A percentile compares a stretch with the other conserved stretches of the same genome.
Conservation (phyloP, 2,113 vertebrate genomes). For the Tachysurus fulvidraco region DNA sequence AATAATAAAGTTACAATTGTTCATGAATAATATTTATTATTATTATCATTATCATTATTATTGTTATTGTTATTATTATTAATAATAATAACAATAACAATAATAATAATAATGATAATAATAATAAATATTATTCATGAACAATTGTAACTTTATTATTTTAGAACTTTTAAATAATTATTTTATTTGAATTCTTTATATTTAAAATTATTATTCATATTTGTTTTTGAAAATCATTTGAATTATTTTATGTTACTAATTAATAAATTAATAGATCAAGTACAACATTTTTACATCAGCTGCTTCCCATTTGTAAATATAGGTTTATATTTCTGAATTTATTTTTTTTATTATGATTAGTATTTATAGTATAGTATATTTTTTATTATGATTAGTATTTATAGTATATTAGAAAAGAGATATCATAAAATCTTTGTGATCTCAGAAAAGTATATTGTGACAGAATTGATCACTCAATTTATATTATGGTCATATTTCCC, state of each 20-base stretch:
- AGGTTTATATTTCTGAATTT: background rate
- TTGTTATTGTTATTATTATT: too few species aligned
- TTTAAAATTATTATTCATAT: background rate
- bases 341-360: too few species aligned
- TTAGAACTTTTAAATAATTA: too few species aligned
- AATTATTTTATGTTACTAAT: background rate
- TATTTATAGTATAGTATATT: too few species aligned
- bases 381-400: too few species aligned
- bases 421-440: background rate
- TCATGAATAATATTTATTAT: too few species aligned
- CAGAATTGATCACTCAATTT: background rate
- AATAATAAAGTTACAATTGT: too few species aligned
- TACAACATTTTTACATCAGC: background rate
- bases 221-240: background rate
- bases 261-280: background rate
- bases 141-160: background rate
- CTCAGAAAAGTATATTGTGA: background rate
- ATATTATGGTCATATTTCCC: background rate
- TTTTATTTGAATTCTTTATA: background rate
- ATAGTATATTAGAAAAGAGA: background rate
- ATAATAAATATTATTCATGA: background rate
- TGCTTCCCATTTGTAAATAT: background rate
- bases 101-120: background rate
- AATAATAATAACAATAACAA: background rate
- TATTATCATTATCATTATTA: too few species aligned